Evolutionary conservation across 1,140 invertebrate genomes (phyloP).

Genomic region (Drosophila tani): DNA sequence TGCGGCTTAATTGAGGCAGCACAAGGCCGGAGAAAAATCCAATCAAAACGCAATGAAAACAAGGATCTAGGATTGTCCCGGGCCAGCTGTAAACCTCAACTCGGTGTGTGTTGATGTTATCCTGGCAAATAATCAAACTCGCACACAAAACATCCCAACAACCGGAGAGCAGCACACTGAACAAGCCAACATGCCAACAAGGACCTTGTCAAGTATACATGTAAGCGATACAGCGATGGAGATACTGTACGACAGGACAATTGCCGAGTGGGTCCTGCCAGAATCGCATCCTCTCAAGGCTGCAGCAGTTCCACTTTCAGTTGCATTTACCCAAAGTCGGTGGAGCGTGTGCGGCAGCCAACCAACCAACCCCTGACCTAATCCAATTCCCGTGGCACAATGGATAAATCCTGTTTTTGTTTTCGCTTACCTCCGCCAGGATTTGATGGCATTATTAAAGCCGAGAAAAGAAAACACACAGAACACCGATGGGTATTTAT

Average conservation of each 20-base stretch:
- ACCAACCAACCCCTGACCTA: slow-evolving; percentile 59
- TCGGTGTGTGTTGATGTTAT: slow-evolving; percentile 75
- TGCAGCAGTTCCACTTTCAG: slow-evolving; percentile 23
- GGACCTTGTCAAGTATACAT: slow-evolving; percentile 71
- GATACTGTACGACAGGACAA: slow-evolving; percentile 54
- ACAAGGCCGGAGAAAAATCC: slow-evolving; percentile 74
- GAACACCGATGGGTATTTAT: slow-evolving; percentile 25
- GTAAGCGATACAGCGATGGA: slow-evolving; percentile 69
- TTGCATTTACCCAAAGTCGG: slow-evolving; percentile 32
- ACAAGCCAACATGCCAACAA: slow-evolving; percentile 67
- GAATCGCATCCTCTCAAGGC: slow-evolving; percentile 19
- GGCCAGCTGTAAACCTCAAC: slow-evolving; percentile 39
- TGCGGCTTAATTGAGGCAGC: slow-evolving; percentile 74
- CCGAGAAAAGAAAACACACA: slow-evolving; percentile 45
- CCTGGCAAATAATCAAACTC: slow-evolving; percentile 75
- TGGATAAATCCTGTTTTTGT: slow-evolving; percentile 78
- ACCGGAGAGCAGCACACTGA: slow-evolving; percentile 24
- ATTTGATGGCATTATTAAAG: slow-evolving; percentile 15
- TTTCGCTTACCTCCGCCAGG: slow-evolving; percentile 28
- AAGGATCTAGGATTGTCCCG: slow-evolving; percentile 45
- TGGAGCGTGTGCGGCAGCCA: slow-evolving; percentile 65
- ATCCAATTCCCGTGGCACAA: slow-evolving; percentile 73
- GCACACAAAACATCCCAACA: slow-evolving; percentile 18
- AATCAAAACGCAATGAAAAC: slow-evolving; percentile 82
- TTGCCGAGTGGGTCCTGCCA: slow-evolving; percentile 21